Evolutionary conservation across 2,113 vertebrate genomes (phyloP).

Genomic region (Sebastes fasciatus): DNA sequence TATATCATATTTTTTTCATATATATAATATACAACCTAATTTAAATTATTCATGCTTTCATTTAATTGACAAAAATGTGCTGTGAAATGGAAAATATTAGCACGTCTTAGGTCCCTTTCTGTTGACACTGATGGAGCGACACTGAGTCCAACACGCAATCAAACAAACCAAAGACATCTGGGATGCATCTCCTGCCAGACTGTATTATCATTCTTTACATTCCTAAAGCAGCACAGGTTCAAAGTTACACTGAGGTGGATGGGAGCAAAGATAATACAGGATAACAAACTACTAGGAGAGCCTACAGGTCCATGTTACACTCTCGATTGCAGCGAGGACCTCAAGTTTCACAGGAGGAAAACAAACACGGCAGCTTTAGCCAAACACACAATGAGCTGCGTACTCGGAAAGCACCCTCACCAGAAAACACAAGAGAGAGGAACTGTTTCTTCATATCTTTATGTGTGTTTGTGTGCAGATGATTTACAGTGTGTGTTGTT

Average conservation of each 20-base stretch:
- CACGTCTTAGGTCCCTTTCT: background rate
- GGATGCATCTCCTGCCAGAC: background rate
- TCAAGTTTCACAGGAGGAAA: slow-evolving; percentile 43
- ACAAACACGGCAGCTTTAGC: slow-evolving; percentile 20
- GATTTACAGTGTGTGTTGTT: background rate
- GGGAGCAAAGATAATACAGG: slow-evolving; percentile 7
- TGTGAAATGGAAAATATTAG: background rate
- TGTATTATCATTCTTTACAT: slow-evolving; percentile 41
- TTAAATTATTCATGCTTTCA: background rate
- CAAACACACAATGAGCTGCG: slow-evolving; percentile 13
- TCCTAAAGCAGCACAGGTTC: slow-evolving; percentile 33
- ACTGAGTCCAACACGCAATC: background rate
- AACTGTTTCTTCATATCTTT: background rate
- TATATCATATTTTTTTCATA: background rate
- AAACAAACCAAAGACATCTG: slow-evolving; percentile 14
- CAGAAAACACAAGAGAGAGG: slow-evolving; percentile 6
- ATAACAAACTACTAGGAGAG: slow-evolving; percentile 39
- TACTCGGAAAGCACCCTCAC: slow-evolving; percentile 9
- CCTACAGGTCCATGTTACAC: slow-evolving; percentile 9
- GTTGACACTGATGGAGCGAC: background rate
- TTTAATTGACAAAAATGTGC: background rate
- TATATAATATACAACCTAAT: background rate
- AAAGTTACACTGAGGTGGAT: background rate
- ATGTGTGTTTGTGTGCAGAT: slow-evolving; percentile 2
- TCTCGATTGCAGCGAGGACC: slow-evolving; percentile 5